Evolutionary conservation across 2,888 invertebrate species (phyloP).

Genomic region (Papilio elwesi): DNA sequence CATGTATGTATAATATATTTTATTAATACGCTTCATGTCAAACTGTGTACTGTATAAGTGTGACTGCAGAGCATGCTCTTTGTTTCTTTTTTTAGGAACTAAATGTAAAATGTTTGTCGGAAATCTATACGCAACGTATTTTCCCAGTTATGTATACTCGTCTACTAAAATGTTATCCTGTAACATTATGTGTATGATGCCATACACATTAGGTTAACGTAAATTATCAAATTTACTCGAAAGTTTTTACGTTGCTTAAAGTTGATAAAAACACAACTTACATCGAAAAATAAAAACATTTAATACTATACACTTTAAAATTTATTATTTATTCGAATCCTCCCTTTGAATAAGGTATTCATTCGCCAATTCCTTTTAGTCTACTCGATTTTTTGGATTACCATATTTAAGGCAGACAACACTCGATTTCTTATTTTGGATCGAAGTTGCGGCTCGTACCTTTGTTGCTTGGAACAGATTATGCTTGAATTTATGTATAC

Average conservation of each 20-base stretch:
- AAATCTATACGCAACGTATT: too few relatives aligned
- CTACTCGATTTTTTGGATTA: constrained; percentile 38
- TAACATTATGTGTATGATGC: too few relatives aligned
- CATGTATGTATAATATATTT: background rate
- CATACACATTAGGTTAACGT: too few relatives aligned
- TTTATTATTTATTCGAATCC: constrained; percentile 37
- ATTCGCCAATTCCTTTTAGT: constrained; percentile 37
- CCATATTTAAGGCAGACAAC: constrained; percentile 36
- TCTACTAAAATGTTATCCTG: too few relatives aligned
- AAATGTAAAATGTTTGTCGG: too few relatives aligned
- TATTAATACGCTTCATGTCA: background rate
- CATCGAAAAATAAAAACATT: constrained; percentile 7
- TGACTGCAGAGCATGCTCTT: too few relatives aligned
- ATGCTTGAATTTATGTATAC: constrained; percentile 38
- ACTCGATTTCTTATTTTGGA: constrained; percentile 41
- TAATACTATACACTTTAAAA: constrained; percentile 11
- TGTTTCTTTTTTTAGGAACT: too few relatives aligned
- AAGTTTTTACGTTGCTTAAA: too few relatives aligned
- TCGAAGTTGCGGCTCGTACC: constrained; percentile 30
- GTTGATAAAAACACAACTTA: background rate
- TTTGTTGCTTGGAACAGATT: constrained; percentile 36
- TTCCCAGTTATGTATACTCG: too few relatives aligned
- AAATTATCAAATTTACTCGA: too few relatives aligned
- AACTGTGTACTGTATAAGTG: too few relatives aligned
- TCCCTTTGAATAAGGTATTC: constrained; percentile 34